Percentiles rank a stretch among this genome's conserved stretches.
phyloP scores from a whole-genome alignment of 53 echinoderm and acorn worm species.

The Apostichopus leukothele region DNA sequence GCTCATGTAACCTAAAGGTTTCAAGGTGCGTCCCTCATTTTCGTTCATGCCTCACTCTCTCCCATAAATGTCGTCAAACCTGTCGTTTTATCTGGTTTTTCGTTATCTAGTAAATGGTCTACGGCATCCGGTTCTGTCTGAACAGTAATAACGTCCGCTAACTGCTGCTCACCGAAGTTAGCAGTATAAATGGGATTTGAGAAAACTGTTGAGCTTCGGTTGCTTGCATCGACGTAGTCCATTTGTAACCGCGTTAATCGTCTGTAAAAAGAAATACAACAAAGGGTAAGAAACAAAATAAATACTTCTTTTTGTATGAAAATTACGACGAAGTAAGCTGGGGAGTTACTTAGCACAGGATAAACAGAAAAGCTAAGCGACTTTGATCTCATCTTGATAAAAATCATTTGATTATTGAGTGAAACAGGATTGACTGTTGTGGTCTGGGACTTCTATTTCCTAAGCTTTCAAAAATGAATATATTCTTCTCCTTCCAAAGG shows the following conservation, averaged over 20 bases:
- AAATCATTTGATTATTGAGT: too few relatives aligned
- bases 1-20: too few relatives aligned
- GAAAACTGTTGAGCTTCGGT: slow-evolving; percentile 24
- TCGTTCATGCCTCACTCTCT: slow-evolving; percentile 26
- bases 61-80: background rate
- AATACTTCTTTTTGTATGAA: too few relatives aligned
- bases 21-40: background rate
- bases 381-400: too few relatives aligned
- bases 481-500: too few relatives aligned
- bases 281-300: too few relatives aligned
- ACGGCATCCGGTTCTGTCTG: background rate
- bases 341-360: too few relatives aligned
- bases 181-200: slow-evolving; percentile 36
- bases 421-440: too few relatives aligned
- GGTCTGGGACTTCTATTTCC: too few relatives aligned
- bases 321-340: too few relatives aligned
- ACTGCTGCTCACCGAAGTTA: slow-evolving; percentile 14
- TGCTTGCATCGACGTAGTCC: background rate
- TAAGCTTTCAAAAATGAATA: too few relatives aligned
- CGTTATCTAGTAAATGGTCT: background rate
- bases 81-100: background rate
- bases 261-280: background rate
- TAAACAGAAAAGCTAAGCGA: too few relatives aligned
- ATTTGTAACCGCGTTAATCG: slow-evolving; percentile 1
- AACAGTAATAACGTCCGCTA: slow-evolving; percentile 3